These are phyloP conservation scores for Anastatus disparis DNA, from an alignment of 1,140 invertebrate genomes.

Conservation along the genomic window DNA sequence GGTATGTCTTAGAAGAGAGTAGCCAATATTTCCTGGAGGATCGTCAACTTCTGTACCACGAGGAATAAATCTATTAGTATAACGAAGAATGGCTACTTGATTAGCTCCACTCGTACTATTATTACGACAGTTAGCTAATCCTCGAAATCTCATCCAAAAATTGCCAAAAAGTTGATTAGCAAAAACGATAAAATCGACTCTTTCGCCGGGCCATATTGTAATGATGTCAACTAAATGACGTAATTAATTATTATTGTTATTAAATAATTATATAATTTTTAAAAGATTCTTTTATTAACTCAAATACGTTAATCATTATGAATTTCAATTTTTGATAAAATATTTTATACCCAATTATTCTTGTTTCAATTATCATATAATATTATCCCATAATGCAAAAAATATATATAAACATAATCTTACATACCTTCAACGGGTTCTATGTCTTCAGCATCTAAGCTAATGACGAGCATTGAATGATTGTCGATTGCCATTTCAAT, in stretches of 20 bases:
- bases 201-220: slow-evolving; percentile 61
- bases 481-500: slow-evolving; percentile 86
- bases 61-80: no score
- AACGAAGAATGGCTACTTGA: slow-evolving; percentile 66
- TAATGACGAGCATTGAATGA: slow-evolving; percentile 81
- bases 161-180: slow-evolving; percentile 56
- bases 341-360: no score
- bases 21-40: slow-evolving; percentile 66
- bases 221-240: slow-evolving; percentile 45
- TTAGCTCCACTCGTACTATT: slow-evolving; percentile 69
- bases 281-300: no score
- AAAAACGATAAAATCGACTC: slow-evolving; percentile 67
- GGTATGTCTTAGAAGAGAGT: no score
- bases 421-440: slow-evolving; percentile 75
- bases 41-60: slow-evolving; percentile 48
- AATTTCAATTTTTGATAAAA: no score
- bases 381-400: no score
- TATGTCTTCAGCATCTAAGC: slow-evolving; percentile 83
- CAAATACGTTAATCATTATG: no score
- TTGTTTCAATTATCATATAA: no score
- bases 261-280: no score
- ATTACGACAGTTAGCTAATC: slow-evolving; percentile 84
- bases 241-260: no score
- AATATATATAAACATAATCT: no score
- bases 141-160: slow-evolving; percentile 67